Conservation (phyloP, 2,888 invertebrate genomes). For the Ganaspis brasiliensis region DNA sequence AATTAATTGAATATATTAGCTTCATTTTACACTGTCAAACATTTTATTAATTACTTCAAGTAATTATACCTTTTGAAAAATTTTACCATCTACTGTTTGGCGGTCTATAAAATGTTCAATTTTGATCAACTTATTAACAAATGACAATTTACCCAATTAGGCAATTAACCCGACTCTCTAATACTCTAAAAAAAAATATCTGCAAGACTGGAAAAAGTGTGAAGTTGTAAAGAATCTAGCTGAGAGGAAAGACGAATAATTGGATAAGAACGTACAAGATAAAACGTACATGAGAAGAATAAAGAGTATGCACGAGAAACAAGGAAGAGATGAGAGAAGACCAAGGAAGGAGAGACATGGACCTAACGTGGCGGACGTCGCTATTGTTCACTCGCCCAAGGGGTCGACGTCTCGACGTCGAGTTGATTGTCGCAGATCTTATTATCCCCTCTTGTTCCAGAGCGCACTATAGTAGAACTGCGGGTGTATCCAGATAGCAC, state of each 20-base stretch:
- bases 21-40: too few relatives aligned
- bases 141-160: too few relatives aligned
- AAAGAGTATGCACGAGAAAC: conserved; percentile 50
- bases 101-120: background rate
- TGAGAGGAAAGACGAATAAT: background rate
- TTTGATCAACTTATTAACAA: too few relatives aligned
- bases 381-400: conserved; percentile 70
- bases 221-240: conserved; percentile 28
- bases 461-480: conserved; percentile 62
- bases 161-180: too few relatives aligned
- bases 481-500: conserved; percentile 60
- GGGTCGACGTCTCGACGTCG: conserved; percentile 66
- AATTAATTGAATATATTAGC: too few relatives aligned
- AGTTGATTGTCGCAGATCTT: conserved; percentile 79
- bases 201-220: background rate
- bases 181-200: too few relatives aligned
- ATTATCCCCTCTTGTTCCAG: conserved; percentile 75
- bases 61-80: too few relatives aligned
- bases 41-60: too few relatives aligned
- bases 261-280: conserved; percentile 35
- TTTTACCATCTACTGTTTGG: too few relatives aligned
- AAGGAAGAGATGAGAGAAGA: conserved; percentile 46
- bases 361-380: conserved; percentile 76
- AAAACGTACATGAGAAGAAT: conserved; percentile 36
- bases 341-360: conserved; percentile 63